phyloP scores from a whole-genome alignment of 2,113 vertebrate species.

The Psammodynastes pulverulentus region DNA sequence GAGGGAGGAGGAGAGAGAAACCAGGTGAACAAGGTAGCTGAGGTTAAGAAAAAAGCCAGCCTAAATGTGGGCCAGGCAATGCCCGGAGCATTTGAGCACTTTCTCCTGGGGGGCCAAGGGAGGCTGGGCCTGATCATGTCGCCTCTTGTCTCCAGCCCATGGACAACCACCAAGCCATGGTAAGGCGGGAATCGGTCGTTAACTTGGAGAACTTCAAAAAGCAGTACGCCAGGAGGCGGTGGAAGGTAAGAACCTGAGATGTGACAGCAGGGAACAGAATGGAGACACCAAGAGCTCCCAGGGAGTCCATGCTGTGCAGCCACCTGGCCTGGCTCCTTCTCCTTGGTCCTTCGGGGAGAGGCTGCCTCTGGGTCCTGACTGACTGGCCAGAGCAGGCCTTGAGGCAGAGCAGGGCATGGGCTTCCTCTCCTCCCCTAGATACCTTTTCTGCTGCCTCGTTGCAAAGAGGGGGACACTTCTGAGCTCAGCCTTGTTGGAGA shows the following conservation, averaged over 20 bases:
- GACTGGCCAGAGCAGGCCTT: background rate
- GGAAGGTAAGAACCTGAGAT: slow-evolving; percentile 81
- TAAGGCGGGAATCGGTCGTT: slow-evolving; percentile 84
- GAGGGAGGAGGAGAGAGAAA: background rate
- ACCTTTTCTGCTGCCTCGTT: background rate
- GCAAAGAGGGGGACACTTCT: background rate
- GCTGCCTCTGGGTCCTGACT: background rate
- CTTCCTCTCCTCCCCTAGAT: background rate
- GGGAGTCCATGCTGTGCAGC: background rate
- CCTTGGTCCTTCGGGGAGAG: background rate
- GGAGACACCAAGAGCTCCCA: background rate
- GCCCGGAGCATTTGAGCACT: background rate
- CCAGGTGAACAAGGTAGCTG: background rate
- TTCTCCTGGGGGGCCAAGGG: background rate
- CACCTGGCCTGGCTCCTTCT: background rate
- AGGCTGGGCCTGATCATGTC: slow-evolving; percentile 9
- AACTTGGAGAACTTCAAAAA: slow-evolving; percentile 94
- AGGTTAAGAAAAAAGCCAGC: background rate
- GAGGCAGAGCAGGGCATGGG: background rate
- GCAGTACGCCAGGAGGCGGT: slow-evolving; percentile 85
- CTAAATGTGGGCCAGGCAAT: background rate
- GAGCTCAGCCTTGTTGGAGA: background rate
- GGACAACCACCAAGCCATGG: slow-evolving; percentile 84
- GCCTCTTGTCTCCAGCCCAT: slow-evolving; percentile 78
- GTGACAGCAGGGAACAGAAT: background rate